Evolutionary conservation across 2,888 invertebrate genomes (phyloP), one percentile per base, ranked within the genome.

Genomic region (Macrophya alboannulata): DNA sequence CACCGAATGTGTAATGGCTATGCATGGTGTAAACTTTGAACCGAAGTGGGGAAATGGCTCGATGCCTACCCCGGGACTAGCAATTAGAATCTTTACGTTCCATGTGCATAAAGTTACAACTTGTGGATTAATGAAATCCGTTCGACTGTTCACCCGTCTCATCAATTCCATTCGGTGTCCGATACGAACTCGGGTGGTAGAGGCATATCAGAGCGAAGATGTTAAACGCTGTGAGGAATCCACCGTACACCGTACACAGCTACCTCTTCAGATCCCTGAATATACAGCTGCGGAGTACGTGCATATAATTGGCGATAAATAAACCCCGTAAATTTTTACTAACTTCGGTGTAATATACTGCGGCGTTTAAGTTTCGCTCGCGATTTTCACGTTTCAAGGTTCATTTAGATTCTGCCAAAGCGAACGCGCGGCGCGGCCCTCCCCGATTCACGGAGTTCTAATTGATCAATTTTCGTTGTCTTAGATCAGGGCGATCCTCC

Each of bases 1-100:
- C 85, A 83, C 85, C 85, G 90, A 90, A 90, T 90, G 89, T 87
- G 88, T 90, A 90, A 90, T 90, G 88, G 86, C 88, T 87, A 87
- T 81, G 87, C 87, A 43, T 81, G 37, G 84, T 21, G 55, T 85
- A 71, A 90, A 90, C 90, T 90, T 88, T 90, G 89, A 90, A 88
- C 89, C 85, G 77, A 55, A 45, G 25, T 51, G 40, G 55, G 31
- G 1, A 31, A 31, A 31, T 31, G 31, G n/a, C 48, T 21, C 45
- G 74, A 12, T 74, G 45, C 74, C 55, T 12, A 55, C 48, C 51
- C 65, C 43, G 81, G 77, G 77, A 77, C 77, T 37, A 31, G 55
- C 55, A 37, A 77, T 77, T 55, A 77, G 37, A 6, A 15, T 45
- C 25, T 40, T 45, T 10, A n/a, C 45, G 21, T 74, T 74, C 45